Evolutionary conservation across 2,113 vertebrate species (phyloP).

Genomic region (Tinamus guttatus): DNA sequence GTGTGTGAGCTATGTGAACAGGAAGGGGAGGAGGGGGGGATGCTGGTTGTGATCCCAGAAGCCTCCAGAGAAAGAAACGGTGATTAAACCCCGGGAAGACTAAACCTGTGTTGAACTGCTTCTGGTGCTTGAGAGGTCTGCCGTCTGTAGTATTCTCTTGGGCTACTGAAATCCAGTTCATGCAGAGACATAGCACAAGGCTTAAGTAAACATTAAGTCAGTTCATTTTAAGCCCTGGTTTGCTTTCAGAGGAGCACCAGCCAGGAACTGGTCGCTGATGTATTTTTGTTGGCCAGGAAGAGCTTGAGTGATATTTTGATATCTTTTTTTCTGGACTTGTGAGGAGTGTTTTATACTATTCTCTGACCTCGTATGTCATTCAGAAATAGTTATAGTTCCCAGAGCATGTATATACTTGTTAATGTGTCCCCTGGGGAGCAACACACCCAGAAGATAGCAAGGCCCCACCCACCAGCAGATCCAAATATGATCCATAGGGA

Average conservation of each 20-base stretch:
- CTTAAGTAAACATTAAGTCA: not conserved
- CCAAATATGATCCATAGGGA: not conserved
- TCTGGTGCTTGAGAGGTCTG: not conserved
- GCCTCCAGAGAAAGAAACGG: not conserved
- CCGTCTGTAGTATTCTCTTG: not conserved
- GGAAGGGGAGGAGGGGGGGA: fast-evolving
- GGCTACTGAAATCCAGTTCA: not conserved
- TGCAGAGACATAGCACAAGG: not conserved
- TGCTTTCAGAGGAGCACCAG: not conserved
- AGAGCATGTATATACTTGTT: not conserved
- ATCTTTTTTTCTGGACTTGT: not conserved
- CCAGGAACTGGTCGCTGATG: not conserved
- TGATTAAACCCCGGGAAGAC: not conserved
- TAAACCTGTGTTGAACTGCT: not conserved
- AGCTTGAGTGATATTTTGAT: not conserved
- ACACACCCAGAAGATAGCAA: not conserved
- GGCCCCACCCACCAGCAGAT: not conserved
- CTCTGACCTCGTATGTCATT: not conserved
- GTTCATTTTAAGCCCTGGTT: not conserved
- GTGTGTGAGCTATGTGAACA: not conserved
- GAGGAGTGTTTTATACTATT: not conserved
- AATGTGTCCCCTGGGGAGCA: not conserved
- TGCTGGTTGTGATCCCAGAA: fast-evolving
- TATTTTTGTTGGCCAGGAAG: not conserved
- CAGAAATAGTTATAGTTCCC: not conserved